Evolutionary conservation across 2,113 vertebrate species (phyloP).

Genomic region (Casuarius casuarius): DNA sequence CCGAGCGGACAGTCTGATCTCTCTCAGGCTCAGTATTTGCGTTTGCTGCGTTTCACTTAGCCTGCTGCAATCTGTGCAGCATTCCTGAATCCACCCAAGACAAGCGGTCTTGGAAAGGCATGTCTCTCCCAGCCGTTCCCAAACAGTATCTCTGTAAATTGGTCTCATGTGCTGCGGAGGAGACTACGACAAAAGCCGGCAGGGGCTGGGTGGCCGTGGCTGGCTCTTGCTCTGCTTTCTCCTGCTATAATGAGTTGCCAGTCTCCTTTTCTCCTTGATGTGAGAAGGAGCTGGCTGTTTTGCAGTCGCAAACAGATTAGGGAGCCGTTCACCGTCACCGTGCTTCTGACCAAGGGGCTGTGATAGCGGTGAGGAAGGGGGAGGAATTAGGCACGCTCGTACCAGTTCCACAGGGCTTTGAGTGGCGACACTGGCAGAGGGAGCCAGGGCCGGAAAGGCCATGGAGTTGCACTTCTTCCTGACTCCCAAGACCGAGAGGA

Average conservation of each 20-base stretch:
- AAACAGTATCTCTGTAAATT: not conserved
- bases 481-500: too few relatives aligned
- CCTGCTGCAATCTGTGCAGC: not conserved
- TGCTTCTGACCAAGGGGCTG: not conserved
- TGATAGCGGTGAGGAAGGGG: not conserved
- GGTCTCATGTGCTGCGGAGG: not conserved
- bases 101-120: not conserved
- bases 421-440: not conserved
- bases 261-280: not conserved
- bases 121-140: not conserved
- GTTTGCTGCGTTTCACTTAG: not conserved
- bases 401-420: not conserved
- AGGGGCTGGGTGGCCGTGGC: not conserved
- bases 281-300: not conserved
- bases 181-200: not conserved
- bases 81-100: fast-evolving
- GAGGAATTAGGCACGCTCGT: not conserved
- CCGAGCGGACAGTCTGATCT: not conserved
- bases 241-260: not conserved
- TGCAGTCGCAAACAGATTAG: not conserved
- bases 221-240: not conserved
- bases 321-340: not conserved
- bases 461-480: not conserved
- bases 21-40: fast-evolving
- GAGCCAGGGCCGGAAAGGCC: not conserved